Conservation (phyloP, 2,888 invertebrate genomes). For the Thumatha senex region DNA sequence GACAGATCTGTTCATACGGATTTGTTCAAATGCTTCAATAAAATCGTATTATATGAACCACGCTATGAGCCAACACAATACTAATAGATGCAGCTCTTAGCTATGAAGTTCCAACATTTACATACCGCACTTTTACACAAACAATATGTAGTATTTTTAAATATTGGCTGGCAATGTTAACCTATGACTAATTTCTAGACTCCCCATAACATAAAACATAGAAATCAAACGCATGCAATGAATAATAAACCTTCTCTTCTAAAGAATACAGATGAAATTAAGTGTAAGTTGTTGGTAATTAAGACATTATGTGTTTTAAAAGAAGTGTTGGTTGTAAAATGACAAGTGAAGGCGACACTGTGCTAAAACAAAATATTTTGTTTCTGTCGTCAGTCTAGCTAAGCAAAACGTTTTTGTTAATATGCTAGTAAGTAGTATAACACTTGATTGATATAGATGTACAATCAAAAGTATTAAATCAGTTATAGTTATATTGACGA, state of each 20-base stretch:
- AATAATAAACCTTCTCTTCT: slow-evolving; percentile 19
- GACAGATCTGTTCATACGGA: no score
- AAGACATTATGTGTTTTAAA: slow-evolving; percentile 14
- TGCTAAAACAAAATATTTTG: slow-evolving; percentile 51
- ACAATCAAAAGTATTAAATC: slow-evolving; percentile 5
- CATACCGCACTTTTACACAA: slow-evolving; percentile 46
- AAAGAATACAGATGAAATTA: slow-evolving; percentile 14
- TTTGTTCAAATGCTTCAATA: no score
- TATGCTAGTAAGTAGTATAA: slow-evolving; percentile 22
- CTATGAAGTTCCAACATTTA: slow-evolving; percentile 14
- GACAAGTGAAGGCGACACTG: slow-evolving; percentile 47
- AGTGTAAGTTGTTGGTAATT: slow-evolving; percentile 3
- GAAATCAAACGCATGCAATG: neutral
- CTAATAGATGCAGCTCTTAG: slow-evolving; percentile 7
- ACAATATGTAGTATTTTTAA: slow-evolving; percentile 59
- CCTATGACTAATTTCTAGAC: slow-evolving; percentile 55
- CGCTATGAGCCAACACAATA: slow-evolving; percentile 13
- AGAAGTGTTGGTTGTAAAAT: slow-evolving; percentile 34
- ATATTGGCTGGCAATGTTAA: slow-evolving; percentile 54
- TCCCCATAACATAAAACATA: slow-evolving; percentile 24
- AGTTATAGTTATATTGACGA: no score
- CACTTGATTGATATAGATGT: slow-evolving; percentile 3
- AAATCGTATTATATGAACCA: neutral
- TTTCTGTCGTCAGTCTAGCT: slow-evolving; percentile 42
- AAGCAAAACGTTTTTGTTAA: slow-evolving; percentile 45